phyloP scores from a whole-genome alignment of 2,797 vertebrate genomes.

The Notolabrus celidotus region DNA sequence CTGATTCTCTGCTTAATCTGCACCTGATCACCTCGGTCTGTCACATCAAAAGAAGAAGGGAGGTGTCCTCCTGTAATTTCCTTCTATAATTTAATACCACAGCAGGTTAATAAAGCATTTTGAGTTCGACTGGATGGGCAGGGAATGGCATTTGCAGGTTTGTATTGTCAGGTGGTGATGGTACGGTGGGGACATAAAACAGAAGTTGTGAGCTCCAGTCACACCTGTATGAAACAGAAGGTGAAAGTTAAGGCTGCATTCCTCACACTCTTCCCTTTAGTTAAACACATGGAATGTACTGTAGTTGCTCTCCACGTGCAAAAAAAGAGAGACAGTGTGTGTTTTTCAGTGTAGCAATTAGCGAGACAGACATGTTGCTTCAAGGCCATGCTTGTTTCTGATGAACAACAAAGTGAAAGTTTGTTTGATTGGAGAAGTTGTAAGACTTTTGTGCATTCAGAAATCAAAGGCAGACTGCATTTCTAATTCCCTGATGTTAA shows the following conservation, averaged over 20 bases:
- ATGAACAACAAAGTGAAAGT: background rate
- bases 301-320: slow-evolving; percentile 19
- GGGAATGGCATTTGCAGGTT: slow-evolving; percentile 18
- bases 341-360: slow-evolving; percentile 1
- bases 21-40: slow-evolving; percentile 69
- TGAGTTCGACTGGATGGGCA: slow-evolving; percentile 19
- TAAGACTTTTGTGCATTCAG: background rate
- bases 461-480: background rate
- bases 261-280: slow-evolving; percentile 55
- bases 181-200: slow-evolving; percentile 34
- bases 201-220: slow-evolving; percentile 46
- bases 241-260: slow-evolving; percentile 70
- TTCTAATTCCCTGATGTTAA: background rate
- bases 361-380: background rate
- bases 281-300: slow-evolving; percentile 54
- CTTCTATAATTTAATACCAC: background rate
- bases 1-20: slow-evolving; percentile 73
- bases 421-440: background rate
- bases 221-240: slow-evolving; percentile 66
- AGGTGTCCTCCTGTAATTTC: slow-evolving; percentile 13
- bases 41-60: slow-evolving; percentile 56
- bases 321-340: background rate
- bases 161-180: background rate
- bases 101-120: slow-evolving; percentile 16
- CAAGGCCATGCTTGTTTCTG: background rate